Base-by-base conservation (phyloP, 2,888 invertebrate genomes). In the Drosophila maculinotata region DNA sequence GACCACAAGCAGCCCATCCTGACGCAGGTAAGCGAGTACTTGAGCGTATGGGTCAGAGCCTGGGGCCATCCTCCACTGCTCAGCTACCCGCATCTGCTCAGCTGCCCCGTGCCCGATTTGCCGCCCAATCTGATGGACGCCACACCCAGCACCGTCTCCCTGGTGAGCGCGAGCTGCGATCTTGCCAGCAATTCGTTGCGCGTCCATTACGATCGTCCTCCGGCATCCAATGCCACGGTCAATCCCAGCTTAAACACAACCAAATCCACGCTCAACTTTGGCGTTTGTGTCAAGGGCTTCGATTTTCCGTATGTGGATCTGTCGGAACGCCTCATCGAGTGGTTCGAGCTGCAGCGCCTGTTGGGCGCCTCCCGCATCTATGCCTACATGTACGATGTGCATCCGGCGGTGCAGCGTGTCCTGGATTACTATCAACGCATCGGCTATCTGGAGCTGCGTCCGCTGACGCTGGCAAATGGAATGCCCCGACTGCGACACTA, bases 241-340 rank as follows among this genome's bases (percentile, higher is more conserved):
- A 39, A 10, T 12, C 2, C 15, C 26, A 41, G 7, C 9, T 8
- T 2, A 8, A 23, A 5, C 14, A 35, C 26, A 2, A 20, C 2
- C 0, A 36, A 23, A n/a, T n/a, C 23, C 0, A 42, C 17, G 2
- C 31, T 58, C 1, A 69, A 38, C 7, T 77, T 97, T 90, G 97
- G 96, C 9, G 97, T 97, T 1, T 97, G 97, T 91, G 96, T 97
- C 23, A 97, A 97, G 91, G 97, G 97, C 0, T 93, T 98, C 51
- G 97, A 98, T 91, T 98, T 97, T 88, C 93, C 96, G 4, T 95
- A 97, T 91, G 95, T 96, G 88, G 97, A 98, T 90, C 92, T 97
- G 0, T 97, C 97, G 0, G 95, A 96, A 6, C 93, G 97, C 9
- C 92, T 98, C 31, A 94, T 97, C 48, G 98, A 98, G 90, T 98